These are phyloP conservation scores for Panurus biarmicus DNA, from an alignment of 2,113 vertebrate genomes.

Conservation along the genomic window DNA sequence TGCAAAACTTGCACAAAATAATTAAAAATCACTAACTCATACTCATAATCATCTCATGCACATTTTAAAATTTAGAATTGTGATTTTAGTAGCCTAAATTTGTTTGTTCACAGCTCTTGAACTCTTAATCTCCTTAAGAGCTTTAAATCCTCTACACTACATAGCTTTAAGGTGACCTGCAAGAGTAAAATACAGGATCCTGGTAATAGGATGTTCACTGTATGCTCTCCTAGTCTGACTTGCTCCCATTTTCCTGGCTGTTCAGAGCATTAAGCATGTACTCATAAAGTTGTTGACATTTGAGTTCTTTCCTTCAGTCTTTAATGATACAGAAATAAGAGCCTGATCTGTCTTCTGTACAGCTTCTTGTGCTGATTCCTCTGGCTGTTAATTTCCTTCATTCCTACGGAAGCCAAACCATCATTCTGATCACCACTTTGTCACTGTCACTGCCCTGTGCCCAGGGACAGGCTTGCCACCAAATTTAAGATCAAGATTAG, in stretches of 20 bases:
- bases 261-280: not conserved
- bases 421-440: not conserved
- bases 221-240: not conserved
- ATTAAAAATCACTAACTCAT: constrained; percentile 44
- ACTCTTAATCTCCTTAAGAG: constrained; percentile 35
- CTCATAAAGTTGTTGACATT: constrained; percentile 48
- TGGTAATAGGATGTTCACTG: not conserved
- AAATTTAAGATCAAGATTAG: not conserved
- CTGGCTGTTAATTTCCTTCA: not conserved
- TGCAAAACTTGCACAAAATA: constrained; percentile 34
- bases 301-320: not conserved
- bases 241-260: not conserved
- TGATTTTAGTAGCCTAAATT: not conserved
- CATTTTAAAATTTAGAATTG: constrained; percentile 7
- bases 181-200: not conserved
- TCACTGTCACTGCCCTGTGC: not conserved
- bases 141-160: not conserved
- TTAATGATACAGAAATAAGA: not conserved
- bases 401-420: not conserved
- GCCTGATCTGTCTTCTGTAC: not conserved
- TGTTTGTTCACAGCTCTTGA: constrained; percentile 35
- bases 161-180: constrained; percentile 17
- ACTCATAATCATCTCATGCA: constrained; percentile 18
- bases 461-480: not conserved
- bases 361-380: not conserved